Evolutionary conservation across 2,888 invertebrate species (phyloP).

Genomic region (Eugnorisma glareosa): DNA sequence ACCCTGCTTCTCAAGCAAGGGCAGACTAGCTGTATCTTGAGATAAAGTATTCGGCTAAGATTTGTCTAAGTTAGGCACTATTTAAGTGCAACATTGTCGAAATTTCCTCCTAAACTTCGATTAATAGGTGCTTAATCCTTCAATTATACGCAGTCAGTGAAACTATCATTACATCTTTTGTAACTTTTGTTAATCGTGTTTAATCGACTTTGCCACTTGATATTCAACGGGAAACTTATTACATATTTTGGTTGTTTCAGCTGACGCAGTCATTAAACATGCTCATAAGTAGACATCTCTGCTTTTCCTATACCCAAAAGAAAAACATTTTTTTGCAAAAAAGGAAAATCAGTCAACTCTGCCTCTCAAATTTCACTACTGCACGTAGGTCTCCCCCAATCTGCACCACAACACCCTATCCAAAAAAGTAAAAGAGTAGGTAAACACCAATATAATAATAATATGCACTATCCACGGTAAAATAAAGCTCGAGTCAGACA

Average conservation of each 20-base stretch:
- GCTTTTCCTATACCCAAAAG: neutral
- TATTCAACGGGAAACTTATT: neutral
- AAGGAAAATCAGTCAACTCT: neutral
- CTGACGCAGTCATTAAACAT: neutral
- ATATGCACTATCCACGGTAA: conserved; percentile 38
- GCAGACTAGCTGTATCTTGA: neutral
- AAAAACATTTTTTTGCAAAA: neutral
- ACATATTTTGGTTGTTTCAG: neutral
- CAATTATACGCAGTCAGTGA: neutral
- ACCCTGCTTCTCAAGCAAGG: neutral
- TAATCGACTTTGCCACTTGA: too few species aligned
- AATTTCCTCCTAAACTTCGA: neutral
- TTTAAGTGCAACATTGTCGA: neutral
- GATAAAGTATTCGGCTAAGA: neutral
- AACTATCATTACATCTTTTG: neutral
- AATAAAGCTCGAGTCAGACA: conserved; percentile 52
- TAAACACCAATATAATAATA: conserved; percentile 10
- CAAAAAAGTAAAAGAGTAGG: neutral
- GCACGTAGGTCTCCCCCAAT: neutral
- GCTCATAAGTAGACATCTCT: neutral
- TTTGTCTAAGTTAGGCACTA: neutral
- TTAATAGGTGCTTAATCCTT: neutral
- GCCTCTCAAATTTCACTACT: neutral
- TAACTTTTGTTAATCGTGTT: neutral
- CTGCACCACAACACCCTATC: neutral